Conservation (phyloP, 2,888 invertebrate genomes). For the Odontocerum albicorne region DNA sequence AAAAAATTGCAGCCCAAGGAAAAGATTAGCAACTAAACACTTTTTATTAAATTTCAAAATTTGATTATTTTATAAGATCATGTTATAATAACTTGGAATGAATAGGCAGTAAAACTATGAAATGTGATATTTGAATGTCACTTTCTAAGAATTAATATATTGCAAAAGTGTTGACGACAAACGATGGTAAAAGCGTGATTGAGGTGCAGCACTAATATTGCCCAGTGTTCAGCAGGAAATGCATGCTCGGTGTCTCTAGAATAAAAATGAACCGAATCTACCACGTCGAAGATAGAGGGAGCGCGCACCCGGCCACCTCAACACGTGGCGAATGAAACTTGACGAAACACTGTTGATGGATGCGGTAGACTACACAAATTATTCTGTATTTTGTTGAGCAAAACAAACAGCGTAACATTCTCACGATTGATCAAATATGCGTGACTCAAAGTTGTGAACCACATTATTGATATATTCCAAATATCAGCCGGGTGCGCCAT, state of each 20-base stretch:
- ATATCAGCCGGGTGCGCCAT: background rate
- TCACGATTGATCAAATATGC: constrained; percentile 25
- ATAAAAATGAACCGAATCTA: constrained; percentile 1
- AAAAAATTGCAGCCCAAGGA: too few species aligned
- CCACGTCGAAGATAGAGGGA: background rate
- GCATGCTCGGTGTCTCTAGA: background rate
- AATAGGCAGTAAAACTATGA: too few species aligned
- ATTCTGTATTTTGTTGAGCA: background rate
- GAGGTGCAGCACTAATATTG: too few species aligned
- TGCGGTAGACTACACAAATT: constrained; percentile 1
- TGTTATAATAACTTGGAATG: too few species aligned
- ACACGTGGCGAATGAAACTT: constrained; percentile 3
- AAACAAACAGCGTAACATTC: constrained; percentile 18
- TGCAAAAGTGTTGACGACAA: too few species aligned
- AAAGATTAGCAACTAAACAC: too few species aligned
- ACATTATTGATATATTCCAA: background rate
- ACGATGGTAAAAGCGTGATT: too few species aligned
- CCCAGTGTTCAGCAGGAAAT: too few species aligned
- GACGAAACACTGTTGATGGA: background rate
- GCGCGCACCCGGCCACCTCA: constrained; percentile 2
- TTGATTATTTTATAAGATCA: too few species aligned
- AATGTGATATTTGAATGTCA: too few species aligned
- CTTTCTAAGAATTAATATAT: too few species aligned
- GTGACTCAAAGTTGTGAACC: constrained; percentile 9
- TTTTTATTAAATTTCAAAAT: too few species aligned